Evolutionary conservation across 1,140 invertebrate genomes (phyloP).

Genomic region (Polypedilum vanderplanki): DNA sequence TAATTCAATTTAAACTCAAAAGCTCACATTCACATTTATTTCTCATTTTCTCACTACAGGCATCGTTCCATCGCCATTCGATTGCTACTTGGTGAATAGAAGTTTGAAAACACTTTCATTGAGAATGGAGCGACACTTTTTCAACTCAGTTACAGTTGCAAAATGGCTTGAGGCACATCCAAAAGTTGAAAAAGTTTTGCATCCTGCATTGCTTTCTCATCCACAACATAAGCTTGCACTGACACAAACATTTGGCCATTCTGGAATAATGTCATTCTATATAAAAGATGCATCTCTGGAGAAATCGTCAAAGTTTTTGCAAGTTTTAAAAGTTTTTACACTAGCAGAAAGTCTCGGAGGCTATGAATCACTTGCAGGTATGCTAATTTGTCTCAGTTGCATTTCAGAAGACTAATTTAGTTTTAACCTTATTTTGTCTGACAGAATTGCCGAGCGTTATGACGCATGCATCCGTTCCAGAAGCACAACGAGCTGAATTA

Average conservation of each 20-base stretch:
- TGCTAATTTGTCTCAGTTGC: no score
- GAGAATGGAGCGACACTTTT: slow-evolving; percentile 68
- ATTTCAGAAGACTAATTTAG: no score
- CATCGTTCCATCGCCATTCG: slow-evolving; percentile 73
- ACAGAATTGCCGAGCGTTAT: slow-evolving; percentile 52
- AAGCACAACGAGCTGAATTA: slow-evolving; percentile 59
- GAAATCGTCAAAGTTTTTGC: slow-evolving; percentile 56
- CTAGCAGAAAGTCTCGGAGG: slow-evolving; percentile 73
- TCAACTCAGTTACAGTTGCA: slow-evolving; percentile 62
- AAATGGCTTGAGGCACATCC: slow-evolving; percentile 60
- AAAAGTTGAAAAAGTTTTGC: slow-evolving; percentile 55
- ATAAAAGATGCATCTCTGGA: slow-evolving; percentile 52
- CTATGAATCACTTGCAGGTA: slow-evolving; percentile 47
- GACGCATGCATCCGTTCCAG: slow-evolving; percentile 65
- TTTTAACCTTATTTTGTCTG: slow-evolving; percentile 46
- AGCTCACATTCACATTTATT: no score
- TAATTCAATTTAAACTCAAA: no score
- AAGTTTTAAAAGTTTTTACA: slow-evolving; percentile 56
- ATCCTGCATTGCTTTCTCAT: slow-evolving; percentile 65
- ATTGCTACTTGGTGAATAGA: slow-evolving; percentile 68
- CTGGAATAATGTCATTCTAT: slow-evolving; percentile 71
- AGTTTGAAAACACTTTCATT: slow-evolving; percentile 72
- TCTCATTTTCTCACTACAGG: slow-evolving; percentile 52
- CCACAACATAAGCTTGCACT: slow-evolving; percentile 64
- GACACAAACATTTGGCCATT: slow-evolving; percentile 61